These are phyloP conservation scores for Otolemur garnettii DNA, from an alignment of 2,113 vertebrate species.

Conservation along the genomic window DNA sequence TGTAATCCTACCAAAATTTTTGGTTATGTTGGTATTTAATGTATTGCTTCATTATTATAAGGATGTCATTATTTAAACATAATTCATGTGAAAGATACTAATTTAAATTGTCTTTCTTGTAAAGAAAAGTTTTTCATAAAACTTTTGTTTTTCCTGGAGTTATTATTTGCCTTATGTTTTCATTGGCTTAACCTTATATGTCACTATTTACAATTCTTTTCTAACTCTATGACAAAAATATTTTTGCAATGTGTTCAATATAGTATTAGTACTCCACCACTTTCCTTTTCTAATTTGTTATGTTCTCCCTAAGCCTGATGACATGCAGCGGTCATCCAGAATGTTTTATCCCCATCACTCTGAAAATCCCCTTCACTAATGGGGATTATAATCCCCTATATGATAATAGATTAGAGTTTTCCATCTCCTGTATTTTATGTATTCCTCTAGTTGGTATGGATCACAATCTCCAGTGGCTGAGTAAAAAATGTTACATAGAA, in stretches of 20 bases:
- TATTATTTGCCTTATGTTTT: not conserved
- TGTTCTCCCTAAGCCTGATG: not conserved
- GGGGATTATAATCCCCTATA: not conserved
- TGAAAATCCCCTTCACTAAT: not conserved
- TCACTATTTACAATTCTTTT: not conserved
- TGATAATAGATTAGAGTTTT: not conserved
- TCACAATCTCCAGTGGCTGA: not conserved
- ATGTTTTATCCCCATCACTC: not conserved
- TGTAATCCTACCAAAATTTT: not conserved
- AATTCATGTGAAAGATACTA: not conserved
- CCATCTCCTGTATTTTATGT: not conserved
- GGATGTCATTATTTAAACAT: not conserved
- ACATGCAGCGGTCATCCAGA: not conserved
- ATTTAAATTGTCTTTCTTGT: not conserved
- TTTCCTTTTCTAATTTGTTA: not conserved
- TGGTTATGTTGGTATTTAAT: not conserved
- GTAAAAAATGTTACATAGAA: not conserved
- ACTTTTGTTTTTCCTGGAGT: not conserved
- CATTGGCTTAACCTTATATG: not conserved
- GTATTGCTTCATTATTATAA: not conserved
- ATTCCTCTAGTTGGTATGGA: not conserved
- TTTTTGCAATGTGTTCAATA: not conserved
- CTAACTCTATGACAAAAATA: not conserved
- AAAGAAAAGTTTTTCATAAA: not conserved
- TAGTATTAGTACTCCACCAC: no score